phyloP scores from a whole-genome alignment of 2,113 vertebrate genomes.

The Aegotheles bennettii region DNA sequence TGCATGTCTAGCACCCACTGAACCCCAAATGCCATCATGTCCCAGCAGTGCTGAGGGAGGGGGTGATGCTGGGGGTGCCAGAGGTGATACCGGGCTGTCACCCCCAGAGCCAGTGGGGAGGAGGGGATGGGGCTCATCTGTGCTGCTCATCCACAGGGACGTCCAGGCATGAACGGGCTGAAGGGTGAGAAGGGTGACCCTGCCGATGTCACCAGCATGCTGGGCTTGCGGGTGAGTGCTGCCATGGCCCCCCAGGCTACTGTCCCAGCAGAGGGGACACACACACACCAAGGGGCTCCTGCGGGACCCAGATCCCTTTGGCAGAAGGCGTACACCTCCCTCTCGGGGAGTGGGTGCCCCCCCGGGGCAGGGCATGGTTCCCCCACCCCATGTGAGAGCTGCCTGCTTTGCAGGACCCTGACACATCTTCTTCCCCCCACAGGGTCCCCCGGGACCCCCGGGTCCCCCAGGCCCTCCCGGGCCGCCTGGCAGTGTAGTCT shows the following conservation, averaged over 20 bases:
- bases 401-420: not conserved
- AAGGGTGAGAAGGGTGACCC: constrained; percentile 91
- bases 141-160: constrained; percentile 75
- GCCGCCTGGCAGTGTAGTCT: constrained; percentile 38
- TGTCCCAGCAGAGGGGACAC: not conserved
- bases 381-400: not conserved
- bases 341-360: not conserved
- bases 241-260: fast-evolving
- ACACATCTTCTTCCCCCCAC: not conserved
- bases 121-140: fast-evolving
- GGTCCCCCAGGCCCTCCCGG: constrained; percentile 65
- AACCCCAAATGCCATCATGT: not conserved
- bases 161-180: constrained; percentile 88
- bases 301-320: not conserved
- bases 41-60: not conserved
- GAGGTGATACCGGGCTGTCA: not conserved
- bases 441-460: constrained; percentile 75
- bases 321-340: not conserved
- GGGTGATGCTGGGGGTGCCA: too few species aligned
- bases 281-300: fast-evolving
- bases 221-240: constrained; percentile 75
- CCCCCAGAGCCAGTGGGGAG: not conserved
- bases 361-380: not conserved
- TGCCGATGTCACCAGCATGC: not conserved
- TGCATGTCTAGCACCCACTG: fast-evolving